These are phyloP conservation scores for Paratrypauchen microcephalus DNA, from an alignment of 2,797 vertebrate species.

Conservation along the genomic window DNA sequence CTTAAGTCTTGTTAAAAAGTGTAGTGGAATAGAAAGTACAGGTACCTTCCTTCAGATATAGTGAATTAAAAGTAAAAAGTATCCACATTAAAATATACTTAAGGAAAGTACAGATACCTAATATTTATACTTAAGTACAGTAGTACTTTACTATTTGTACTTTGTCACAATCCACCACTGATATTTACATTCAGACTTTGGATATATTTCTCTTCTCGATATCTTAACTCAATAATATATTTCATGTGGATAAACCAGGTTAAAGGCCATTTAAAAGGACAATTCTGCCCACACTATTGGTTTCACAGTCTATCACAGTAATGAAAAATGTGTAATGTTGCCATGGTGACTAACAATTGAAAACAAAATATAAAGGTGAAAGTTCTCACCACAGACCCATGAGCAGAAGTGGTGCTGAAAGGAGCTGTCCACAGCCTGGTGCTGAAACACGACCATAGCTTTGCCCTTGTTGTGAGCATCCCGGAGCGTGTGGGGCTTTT, in stretches of 20 bases:
- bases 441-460: constrained; percentile 85
- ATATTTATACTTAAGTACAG: too few relatives aligned
- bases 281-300: neutral
- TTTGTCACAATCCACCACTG: too few relatives aligned
- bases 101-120: too few relatives aligned
- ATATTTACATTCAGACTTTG: too few relatives aligned
- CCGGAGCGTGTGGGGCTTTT: constrained; percentile 85
- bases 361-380: neutral
- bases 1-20: too few relatives aligned
- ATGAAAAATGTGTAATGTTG: neutral
- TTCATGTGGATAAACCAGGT: neutral
- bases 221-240: neutral
- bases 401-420: constrained; percentile 31
- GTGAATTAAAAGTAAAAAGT: too few relatives aligned
- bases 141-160: too few relatives aligned
- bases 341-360: neutral
- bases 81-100: too few relatives aligned
- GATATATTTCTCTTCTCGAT: too few relatives aligned
- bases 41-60: too few relatives aligned
- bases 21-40: too few relatives aligned
- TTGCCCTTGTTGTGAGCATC: constrained; percentile 81
- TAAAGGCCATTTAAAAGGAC: too few relatives aligned
- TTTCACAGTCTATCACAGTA: neutral
- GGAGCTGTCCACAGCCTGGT: constrained; percentile 71
- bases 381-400: neutral